A percentile compares a stretch with the other conserved stretches of the same genome.
Conservation (phyloP, 2,888 invertebrate species). For the Lathronympha strigana region DNA sequence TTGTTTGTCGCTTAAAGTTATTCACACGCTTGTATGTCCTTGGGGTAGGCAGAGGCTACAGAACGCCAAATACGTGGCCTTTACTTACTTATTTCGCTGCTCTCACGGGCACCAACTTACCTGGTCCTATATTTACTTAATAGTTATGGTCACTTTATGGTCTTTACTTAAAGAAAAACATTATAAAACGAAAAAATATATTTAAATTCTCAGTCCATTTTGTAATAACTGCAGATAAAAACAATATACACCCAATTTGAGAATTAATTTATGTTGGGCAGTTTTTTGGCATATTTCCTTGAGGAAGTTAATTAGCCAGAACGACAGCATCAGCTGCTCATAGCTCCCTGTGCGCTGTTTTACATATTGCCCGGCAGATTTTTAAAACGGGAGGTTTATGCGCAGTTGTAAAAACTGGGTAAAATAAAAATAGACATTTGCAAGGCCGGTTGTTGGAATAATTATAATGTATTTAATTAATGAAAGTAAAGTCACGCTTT, state of each 20-base stretch:
- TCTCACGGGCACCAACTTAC: too few relatives aligned
- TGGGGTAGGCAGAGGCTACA: too few relatives aligned
- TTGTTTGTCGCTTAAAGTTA: background rate
- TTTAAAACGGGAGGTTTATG: conserved; percentile 34
- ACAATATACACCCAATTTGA: conserved; percentile 10
- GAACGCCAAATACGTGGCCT: too few relatives aligned
- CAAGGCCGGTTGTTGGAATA: background rate
- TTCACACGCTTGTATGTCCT: too few relatives aligned
- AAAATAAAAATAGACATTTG: conserved; percentile 4
- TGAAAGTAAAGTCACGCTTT: too few relatives aligned
- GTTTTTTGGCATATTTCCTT: conserved; percentile 50
- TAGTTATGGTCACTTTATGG: too few relatives aligned
- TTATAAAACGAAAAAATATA: too few relatives aligned
- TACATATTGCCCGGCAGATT: conserved; percentile 33
- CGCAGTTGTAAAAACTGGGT: conserved; percentile 6
- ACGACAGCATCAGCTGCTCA: conserved; percentile 54
- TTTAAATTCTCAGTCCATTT: too few relatives aligned
- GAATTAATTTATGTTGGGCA: conserved; percentile 48
- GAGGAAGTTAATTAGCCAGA: conserved; percentile 57
- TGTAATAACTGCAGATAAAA: conserved; percentile 13
- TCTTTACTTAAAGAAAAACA: background rate
- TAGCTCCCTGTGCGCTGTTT: conserved; percentile 46
- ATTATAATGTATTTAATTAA: background rate
- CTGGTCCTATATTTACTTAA: too few relatives aligned
- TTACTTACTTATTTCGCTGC: too few relatives aligned